Conservation (phyloP, 2,888 invertebrate species). For the Agonum fuliginosum region DNA sequence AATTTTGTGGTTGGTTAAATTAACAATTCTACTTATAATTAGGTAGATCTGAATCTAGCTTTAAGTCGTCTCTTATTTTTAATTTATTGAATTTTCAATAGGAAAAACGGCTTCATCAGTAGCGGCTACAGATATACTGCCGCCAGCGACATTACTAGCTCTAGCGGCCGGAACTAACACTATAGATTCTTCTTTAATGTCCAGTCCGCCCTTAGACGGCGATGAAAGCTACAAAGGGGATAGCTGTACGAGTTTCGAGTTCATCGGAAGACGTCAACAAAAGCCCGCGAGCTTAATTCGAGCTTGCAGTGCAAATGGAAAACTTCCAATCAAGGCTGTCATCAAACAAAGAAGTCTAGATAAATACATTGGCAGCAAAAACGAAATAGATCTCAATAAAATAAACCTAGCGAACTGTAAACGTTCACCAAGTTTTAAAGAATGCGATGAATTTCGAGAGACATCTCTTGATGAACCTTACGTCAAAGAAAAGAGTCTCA, state of each 20-base stretch:
- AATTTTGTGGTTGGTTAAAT: too few species aligned
- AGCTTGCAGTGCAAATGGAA: constrained; percentile 68
- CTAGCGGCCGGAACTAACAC: constrained; percentile 73
- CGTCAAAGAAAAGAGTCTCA: constrained; percentile 76
- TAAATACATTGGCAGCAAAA: constrained; percentile 69
- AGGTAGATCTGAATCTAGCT: background rate
- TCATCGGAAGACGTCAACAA: constrained; percentile 74
- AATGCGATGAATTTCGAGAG: constrained; percentile 71
- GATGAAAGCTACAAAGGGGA: constrained; percentile 80
- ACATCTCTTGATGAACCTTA: constrained; percentile 71
- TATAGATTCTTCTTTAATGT: constrained; percentile 73
- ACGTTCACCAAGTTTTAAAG: constrained; percentile 72
- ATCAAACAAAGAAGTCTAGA: constrained; percentile 69
- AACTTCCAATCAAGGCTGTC: constrained; percentile 60
- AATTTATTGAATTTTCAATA: too few species aligned
- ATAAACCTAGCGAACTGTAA: constrained; percentile 66
- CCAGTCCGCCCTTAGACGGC: constrained; percentile 76
- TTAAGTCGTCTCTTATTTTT: too few species aligned
- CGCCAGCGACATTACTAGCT: constrained; percentile 77
- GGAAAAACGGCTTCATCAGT: constrained; percentile 68
- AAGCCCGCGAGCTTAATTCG: constrained; percentile 66
- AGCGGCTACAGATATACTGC: constrained; percentile 67
- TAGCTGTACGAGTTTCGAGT: constrained; percentile 80
- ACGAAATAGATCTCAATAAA: constrained; percentile 71
- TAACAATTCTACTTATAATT: background rate